Evolutionary conservation across 2,113 vertebrate genomes (phyloP).

Genomic region (Mormyrus iriodes): DNA sequence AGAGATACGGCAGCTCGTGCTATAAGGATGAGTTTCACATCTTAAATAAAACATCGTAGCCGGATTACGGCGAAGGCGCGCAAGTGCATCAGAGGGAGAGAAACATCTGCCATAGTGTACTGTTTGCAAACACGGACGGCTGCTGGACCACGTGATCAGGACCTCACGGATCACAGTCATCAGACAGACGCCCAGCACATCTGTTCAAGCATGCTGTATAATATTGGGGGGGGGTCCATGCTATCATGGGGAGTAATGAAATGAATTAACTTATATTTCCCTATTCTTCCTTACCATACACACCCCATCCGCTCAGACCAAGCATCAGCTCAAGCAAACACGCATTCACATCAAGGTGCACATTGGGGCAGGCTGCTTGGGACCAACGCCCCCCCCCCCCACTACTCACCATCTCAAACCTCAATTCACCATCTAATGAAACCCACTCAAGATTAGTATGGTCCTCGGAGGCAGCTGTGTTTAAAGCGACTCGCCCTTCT

Average conservation of each 20-base stretch:
- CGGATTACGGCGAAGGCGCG: neutral
- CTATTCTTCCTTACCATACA: neutral
- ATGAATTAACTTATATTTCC: constrained; percentile 25
- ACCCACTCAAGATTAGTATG: constrained; percentile 43
- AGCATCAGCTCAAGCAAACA: constrained; percentile 38
- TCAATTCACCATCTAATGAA: constrained; percentile 58
- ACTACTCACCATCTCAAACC: constrained; percentile 42
- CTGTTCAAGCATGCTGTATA: neutral
- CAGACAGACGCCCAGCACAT: neutral
- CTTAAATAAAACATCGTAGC: neutral
- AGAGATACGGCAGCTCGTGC: neutral
- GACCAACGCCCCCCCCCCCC: constrained; percentile 28
- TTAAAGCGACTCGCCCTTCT: constrained; percentile 33
- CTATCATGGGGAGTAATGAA: neutral
- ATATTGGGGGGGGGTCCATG: neutral
- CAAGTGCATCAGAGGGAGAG: neutral
- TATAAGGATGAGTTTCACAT: neutral
- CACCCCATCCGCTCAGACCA: neutral
- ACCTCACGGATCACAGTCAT: neutral
- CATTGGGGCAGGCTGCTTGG: constrained; percentile 48
- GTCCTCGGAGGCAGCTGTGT: constrained; percentile 43
- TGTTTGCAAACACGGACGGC: neutral
- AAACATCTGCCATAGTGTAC: neutral
- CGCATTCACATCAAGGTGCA: constrained; percentile 44
- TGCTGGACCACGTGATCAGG: neutral